Evolutionary conservation across 2,113 vertebrate species (phyloP), one percentile per base, ranked within the genome.

Genomic region (Aplodontia rufa): DNA sequence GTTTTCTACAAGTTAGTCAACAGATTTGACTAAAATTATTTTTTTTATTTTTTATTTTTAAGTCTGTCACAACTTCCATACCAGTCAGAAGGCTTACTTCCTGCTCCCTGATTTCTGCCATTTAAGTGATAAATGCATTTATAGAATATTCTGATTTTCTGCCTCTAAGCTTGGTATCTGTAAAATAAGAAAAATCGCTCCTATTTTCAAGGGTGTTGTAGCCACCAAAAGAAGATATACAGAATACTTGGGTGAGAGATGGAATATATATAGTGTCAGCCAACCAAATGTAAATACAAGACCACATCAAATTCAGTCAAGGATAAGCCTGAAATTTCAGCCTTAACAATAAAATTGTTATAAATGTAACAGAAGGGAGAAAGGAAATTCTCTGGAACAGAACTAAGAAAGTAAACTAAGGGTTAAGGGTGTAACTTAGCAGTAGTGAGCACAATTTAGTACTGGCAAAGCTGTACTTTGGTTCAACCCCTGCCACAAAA

Each of bases 401-500:
- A 93, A 91, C 68, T 90, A 53, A 78, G 40, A 80, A 80, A 79
- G 53, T 53, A 78, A 90, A 90, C 68, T 24, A 69, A 40, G 37
- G 37, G 22, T 22, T 60, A 60, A 60, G 69, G 19, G 69, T 40
- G 24, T 42, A 40, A 22, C 37, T 71, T 22, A 71, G 37, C 11
- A 37, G 37, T 19, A 71, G 10, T 24, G n/a, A 22, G 37, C 20
- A 37, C 58, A 26, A 60, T 22, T 22, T 28, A 60, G 26, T 60
- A 60, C 24, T 60, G 58, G 58, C 28, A 60, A 60, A 58, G 28
- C 24, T 9, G 28, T 28, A n/a, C n/a, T n/a, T n/a, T 22, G 58
- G 58, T 26, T 60, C 58, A 60, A 28, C 28, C 58, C 58, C 58
- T 60, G 58, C 8, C 58, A 60, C 58, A 40, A 37, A 37, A 69